Base-by-base conservation (phyloP, 2,113 vertebrate genomes). In the Macrotus californicus region DNA sequence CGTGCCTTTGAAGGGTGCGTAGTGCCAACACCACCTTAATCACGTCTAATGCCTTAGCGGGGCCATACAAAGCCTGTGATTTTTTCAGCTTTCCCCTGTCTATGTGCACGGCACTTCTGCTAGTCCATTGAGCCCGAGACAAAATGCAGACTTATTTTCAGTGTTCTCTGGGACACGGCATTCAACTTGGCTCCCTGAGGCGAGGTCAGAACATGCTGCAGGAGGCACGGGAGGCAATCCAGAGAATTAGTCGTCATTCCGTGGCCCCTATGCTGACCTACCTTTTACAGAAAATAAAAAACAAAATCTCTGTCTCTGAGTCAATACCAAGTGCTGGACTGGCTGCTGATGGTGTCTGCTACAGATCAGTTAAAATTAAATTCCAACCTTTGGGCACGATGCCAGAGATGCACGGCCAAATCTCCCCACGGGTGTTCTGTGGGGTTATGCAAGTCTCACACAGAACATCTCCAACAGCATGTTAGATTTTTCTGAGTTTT, bases 351-450 rank as follows among this genome's bases (percentile, higher is more conserved):
- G 56, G 36, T 34, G 69, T 85, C 41, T 3, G 77, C 80, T n/a
- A 31, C 26, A 87, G 84, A 96, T 96, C 48, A 77, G 92, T 8
- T 4, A 91, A 88, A 96, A 97, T n/a, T 52, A 75, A 97, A 95
- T 41, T 73, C 87, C 72, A 72, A 90, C 36, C 79, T 89, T 59
- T 75, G 90, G 76, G 54, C 85, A 84, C 72, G 54, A 43, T 39
- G 82, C 50, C 4, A 80, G 19, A 7, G 29, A 84, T 0, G 2
- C 69, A 41, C 19, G 15, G n/a, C 59, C 6, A 48, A 96, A 56
- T 5, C 19, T 66, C 91, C 59, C 70, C 48, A 24, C 0, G 26
- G 83, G 89, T 84, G 1, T 50, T 83, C 21, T 21, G 70, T 31
- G 50, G 92, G 85, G 69, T 4, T 93, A 72, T 0, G 0, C n/a